Conservation (phyloP, 2,113 vertebrate species). For the Rhynchomys soricoides region DNA sequence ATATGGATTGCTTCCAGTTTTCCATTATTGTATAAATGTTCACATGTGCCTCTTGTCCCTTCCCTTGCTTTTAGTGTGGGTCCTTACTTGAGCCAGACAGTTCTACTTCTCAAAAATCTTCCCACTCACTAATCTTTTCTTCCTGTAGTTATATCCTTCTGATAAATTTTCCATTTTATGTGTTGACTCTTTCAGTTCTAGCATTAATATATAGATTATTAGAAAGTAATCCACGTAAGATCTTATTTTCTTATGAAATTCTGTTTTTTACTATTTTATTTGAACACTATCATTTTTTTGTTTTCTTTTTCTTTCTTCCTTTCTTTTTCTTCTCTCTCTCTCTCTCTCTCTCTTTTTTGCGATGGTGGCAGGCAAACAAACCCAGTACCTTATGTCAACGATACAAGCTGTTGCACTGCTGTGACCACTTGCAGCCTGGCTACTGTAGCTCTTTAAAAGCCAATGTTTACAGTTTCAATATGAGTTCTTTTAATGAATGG, state of each 20-base stretch:
- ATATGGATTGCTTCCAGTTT: not conserved
- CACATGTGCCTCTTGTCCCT: not conserved
- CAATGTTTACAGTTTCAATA: not conserved
- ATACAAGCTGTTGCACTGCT: not conserved
- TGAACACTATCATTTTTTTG: not conserved
- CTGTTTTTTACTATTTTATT: not conserved
- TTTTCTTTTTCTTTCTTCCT: not conserved
- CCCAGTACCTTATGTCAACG: not conserved
- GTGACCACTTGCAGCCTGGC: rapidly evolving
- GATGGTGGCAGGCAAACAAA: not conserved
- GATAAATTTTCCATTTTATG: not conserved
- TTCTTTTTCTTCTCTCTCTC: not conserved
- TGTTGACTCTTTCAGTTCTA: not conserved
- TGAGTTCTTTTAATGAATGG: not conserved
- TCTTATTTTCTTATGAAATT: not conserved
- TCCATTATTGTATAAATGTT: not conserved
- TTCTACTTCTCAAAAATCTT: not conserved
- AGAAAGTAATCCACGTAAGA: not conserved
- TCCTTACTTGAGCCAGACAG: not conserved
- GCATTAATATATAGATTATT: not conserved
- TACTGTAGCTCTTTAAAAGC: not conserved
- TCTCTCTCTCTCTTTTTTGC: too few species aligned
- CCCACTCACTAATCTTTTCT: not conserved
- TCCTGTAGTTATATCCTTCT: not conserved
- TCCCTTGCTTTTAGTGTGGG: not conserved